Base-by-base conservation (phyloP, 2,888 invertebrate genomes). In the Phanerotoma sp. region DNA sequence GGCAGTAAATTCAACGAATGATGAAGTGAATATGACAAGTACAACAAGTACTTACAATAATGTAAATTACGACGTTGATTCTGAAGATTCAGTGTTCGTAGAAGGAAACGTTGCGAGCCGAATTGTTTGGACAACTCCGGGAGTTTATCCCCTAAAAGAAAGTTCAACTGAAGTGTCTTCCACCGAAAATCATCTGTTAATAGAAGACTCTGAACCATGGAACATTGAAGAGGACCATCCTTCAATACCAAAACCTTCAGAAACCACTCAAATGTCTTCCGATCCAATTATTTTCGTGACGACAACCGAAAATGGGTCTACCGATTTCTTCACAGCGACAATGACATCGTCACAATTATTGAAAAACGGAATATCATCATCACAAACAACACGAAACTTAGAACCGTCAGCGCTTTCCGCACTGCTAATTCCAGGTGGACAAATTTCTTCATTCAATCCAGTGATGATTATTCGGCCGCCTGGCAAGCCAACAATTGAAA, bases 401-500 rank as follows among this genome's bases (percentile, higher is more conserved):
- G 75, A 77, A 54, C 72, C 77, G 5, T 78, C 79, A 1, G 83
- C 87, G 18, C 72, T 86, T 16, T 85, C 87, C 20, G 84, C 86
- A 18, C 77, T 87, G 22, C 71, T 87, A 42, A 78, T 84, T 44
- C 87, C 87, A 28, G 86, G 82, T 13, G 83, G 81, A 3, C 81
- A 81, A 65, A 74, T 82, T 58, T 75, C 80, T 2, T 33, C 73
- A 66, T 41, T 78, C 66, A 54, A n/a, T 20, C 79, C 40, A 78
- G 81, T 76, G 79, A 80, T 16, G 78, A 75, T 68, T 15, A 60
- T 71, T 33, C 74, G 79, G 25, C 75, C 78, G 0, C 70, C 77
- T n/a, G 83, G 82, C 33, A 79, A 80, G 40, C 79, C 85, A 2
- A 84, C 81, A 1, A 86, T 87, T 21, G 84, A 83, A 1, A 86